Evolutionary conservation across 2,113 vertebrate genomes (phyloP), one percentile per base, ranked within the genome.

Genomic region (Nesospiza acunhae): DNA sequence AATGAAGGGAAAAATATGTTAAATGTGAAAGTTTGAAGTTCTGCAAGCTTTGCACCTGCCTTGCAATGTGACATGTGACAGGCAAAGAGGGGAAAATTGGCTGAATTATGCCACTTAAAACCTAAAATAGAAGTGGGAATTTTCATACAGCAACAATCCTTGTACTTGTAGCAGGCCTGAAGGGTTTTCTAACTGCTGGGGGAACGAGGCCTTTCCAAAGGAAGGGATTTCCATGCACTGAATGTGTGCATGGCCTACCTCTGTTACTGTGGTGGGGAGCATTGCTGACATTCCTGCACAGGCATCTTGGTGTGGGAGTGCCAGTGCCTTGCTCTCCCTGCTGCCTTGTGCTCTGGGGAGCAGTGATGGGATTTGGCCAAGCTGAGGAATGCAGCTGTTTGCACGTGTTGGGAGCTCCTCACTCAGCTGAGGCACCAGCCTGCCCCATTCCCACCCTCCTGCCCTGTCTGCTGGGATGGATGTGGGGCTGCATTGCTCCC

Each of bases 1-100:
- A 87, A 74, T 41, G 58, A 94, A 96, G 64, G 75, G 72, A 5
- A 94, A 96, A 92, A 90, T 58, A 79, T 2, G 39, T 75, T 75
- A 68, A 87, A 93, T n/a, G 58, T 75, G 86, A 13, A 90, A 86
- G 60, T n/a, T 20, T 83, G 85, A 84, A 92, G 81, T 86, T 72
- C 69, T 86, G 73, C 46, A 82, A 96, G 64, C 62, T 49, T 95
- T 94, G 73, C 86, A 93, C 93, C 94, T 92, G 88, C 86, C 53
- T 94, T 81, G 41, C 30, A 78, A 39, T 2, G 49, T 89, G 87
- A 63, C 55, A 12, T 13, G 10, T 58, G 88, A 72, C 69, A 63
- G 52, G 79, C 69, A 78, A 74, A 67, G 90, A 91, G 52, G 37
- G 80, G 92, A 90, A 93, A 94, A 85, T 62, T 52, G 53, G 62